phyloP scores from a whole-genome alignment of 2,888 invertebrate species.

The Sinohyriopsis cumingii region DNA sequence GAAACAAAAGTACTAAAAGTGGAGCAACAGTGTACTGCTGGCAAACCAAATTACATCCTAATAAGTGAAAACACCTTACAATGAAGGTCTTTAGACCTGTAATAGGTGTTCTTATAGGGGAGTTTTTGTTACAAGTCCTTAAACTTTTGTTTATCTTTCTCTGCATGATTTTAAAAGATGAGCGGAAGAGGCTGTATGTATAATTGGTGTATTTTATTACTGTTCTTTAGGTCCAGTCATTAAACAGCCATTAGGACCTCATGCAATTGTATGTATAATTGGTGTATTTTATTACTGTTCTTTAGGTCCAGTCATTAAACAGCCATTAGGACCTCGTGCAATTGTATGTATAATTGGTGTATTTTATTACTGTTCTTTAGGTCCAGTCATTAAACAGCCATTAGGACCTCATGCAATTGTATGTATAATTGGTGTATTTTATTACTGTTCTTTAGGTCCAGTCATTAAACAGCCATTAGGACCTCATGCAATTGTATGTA shows the following conservation, averaged over 20 bases:
- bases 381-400: constrained; percentile 46
- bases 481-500: constrained; percentile 48
- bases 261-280: constrained; percentile 28
- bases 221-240: constrained; percentile 17
- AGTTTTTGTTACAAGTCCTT: too few relatives aligned
- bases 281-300: background rate
- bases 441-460: constrained; percentile 3
- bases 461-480: constrained; percentile 52
- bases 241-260: constrained; percentile 55
- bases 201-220: background rate
- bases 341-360: constrained; percentile 10
- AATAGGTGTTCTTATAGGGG: too few relatives aligned
- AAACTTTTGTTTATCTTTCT: too few relatives aligned
- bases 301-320: constrained; percentile 31
- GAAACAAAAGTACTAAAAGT: too few relatives aligned
- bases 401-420: constrained; percentile 51
- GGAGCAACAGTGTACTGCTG: too few relatives aligned
- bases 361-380: background rate
- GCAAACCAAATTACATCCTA: too few relatives aligned
- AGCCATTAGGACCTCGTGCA: constrained; percentile 56
- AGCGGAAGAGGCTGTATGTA: too few relatives aligned
- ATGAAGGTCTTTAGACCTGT: too few relatives aligned
- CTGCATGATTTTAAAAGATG: too few relatives aligned
- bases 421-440: background rate
- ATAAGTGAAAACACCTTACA: too few relatives aligned